Base-by-base conservation (phyloP, 2,113 vertebrate genomes). In the Strix aluco region DNA sequence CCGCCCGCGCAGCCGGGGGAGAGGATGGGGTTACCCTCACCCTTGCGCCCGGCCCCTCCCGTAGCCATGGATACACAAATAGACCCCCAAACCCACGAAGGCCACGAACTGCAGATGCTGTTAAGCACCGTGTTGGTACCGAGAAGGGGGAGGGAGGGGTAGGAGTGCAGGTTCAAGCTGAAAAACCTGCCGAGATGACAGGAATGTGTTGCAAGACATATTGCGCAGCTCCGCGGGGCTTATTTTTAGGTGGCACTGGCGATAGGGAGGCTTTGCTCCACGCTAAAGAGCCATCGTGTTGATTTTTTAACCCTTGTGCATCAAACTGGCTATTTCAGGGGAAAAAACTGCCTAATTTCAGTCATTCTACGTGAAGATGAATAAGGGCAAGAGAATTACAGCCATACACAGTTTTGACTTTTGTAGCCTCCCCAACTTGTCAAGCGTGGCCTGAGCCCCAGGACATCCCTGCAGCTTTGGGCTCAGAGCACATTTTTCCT, bases 11-110 rank as follows among this genome's bases (percentile, higher is more conserved):
- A 9, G 46, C 46, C 46, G 21, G 20, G 10, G 34, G 5, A 34
- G 40, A 8, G 40, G 15, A 15, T 5, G 44, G 54, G 40, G 29
- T 46, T 15, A 12, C n/a, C n/a, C 47, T 19, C 19, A 4, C 10
- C 22, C 47, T 4, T 1, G 7, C 23, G 7, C 6, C 47, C 34
- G 9, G 32, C 92, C 94, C 93, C 90, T 84, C 91, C 61, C 94
- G 92, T 95, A 40, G 97, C 95, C 96, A 95, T 62, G 97, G 86
- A 92, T 96, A 97, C 97, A 36, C 40, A 72, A 63, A 4, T 3
- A 30, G 30, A 7, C 15, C 21, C n/a, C 66, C 79, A 2, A 8
- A 6, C 7, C 36, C 55, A 3, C 38, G 74, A 73, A 96, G 96
- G 96, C 86, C 88, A 49, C 87, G 46, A 46, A 36, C 5, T 88